Conservation (phyloP, 2,797 vertebrate species). For the Fistularia tabacaria region DNA sequence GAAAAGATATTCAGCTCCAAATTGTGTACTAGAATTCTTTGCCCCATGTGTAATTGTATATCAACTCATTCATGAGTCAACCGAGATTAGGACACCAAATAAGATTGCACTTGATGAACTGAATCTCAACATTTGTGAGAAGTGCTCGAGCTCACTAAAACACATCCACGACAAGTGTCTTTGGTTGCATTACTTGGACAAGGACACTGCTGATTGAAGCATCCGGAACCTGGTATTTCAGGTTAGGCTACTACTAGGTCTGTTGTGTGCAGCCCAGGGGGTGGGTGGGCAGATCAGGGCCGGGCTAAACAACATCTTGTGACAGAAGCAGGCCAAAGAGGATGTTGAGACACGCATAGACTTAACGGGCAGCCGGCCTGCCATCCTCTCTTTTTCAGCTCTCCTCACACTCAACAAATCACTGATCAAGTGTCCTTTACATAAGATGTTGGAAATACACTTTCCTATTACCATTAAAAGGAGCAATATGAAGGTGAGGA, state of each 20-base stretch:
- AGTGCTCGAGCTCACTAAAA: conserved; percentile 46
- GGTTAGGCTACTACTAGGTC: conserved; percentile 56
- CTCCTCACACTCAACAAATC: conserved; percentile 68
- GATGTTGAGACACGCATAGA: conserved; percentile 64
- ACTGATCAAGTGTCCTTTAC: conserved; percentile 48
- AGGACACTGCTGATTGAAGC: conserved; percentile 34
- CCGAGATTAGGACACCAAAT: conserved; percentile 41
- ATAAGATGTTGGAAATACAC: conserved; percentile 28
- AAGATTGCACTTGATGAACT: conserved; percentile 29
- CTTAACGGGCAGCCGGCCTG: conserved; percentile 70
- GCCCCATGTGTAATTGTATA: conserved; percentile 44
- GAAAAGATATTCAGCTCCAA: conserved; percentile 65
- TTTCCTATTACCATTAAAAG: conserved; percentile 38
- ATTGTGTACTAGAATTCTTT: conserved; percentile 66
- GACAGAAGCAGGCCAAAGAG: conserved; percentile 78
- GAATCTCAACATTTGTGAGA: conserved; percentile 35
- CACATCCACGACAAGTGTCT: conserved; percentile 30
- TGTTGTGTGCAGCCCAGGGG: conserved; percentile 47
- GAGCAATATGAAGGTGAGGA: conserved; percentile 13
- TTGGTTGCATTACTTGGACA: conserved; percentile 36
- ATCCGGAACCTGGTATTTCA: conserved; percentile 41
- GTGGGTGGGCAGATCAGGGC: conserved; percentile 64
- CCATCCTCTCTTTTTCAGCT: conserved; percentile 71
- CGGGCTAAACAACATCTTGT: conserved; percentile 69
- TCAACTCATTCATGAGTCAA: conserved; percentile 55